Percentiles rank a stretch among this genome's conserved stretches.
Conservation (phyloP, 2,888 invertebrate genomes). For the Pelosia muscerda region DNA sequence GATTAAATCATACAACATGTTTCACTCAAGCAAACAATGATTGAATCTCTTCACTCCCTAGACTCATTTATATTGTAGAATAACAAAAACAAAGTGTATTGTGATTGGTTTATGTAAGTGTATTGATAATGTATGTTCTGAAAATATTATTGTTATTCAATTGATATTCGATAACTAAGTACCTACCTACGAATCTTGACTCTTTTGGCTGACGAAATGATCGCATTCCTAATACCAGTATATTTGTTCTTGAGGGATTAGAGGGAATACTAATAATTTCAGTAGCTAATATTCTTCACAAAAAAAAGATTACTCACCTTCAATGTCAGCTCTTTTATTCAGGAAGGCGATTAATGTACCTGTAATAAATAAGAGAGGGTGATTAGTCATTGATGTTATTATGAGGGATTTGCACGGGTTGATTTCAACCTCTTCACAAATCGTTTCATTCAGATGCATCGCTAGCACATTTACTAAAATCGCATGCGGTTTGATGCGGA, state of each 20-base stretch:
- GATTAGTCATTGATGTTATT: background rate
- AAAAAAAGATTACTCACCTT: background rate
- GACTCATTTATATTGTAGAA: background rate
- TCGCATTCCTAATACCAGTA: too few species aligned
- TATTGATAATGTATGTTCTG: background rate
- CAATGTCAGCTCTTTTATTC: background rate
- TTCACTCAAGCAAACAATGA: background rate
- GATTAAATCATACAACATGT: background rate
- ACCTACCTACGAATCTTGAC: too few species aligned
- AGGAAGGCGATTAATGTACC: background rate
- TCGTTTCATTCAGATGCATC: too few species aligned
- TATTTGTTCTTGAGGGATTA: too few species aligned
- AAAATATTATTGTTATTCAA: background rate
- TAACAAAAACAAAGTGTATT: constrained; percentile 1
- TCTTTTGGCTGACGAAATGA: too few species aligned
- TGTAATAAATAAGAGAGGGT: background rate
- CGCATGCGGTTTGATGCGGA: too few species aligned
- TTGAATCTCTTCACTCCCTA: background rate
- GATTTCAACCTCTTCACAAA: too few species aligned
- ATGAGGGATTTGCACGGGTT: too few species aligned
- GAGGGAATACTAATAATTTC: too few species aligned
- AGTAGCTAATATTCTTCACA: too few species aligned
- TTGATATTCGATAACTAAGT: too few species aligned
- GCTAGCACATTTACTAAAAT: too few species aligned
- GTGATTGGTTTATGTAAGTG: background rate